phyloP scores from a whole-genome alignment of 2,113 vertebrate species.

The Scomber japonicus region DNA sequence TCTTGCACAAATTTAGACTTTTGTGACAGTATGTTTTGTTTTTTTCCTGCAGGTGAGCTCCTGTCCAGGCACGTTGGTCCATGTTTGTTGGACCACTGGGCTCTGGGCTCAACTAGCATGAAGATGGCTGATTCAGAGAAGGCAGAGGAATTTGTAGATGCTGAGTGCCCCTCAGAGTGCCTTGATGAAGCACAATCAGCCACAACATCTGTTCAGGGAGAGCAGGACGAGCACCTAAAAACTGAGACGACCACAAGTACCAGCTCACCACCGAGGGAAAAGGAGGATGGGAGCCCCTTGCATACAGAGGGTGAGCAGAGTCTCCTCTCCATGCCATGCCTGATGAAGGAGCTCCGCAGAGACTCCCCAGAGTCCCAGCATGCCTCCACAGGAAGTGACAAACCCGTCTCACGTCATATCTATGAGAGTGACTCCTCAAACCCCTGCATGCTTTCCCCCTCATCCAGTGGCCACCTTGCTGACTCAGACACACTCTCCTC shows the following conservation, averaged over 20 bases:
- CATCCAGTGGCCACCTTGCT: slow-evolving; percentile 96
- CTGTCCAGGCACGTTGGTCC: slow-evolving; percentile 77
- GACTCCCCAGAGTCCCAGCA: slow-evolving; percentile 94
- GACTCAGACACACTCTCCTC: slow-evolving; percentile 98
- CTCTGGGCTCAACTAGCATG: slow-evolving; percentile 87
- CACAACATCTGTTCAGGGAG: slow-evolving; percentile 79
- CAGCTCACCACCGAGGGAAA: slow-evolving; percentile 83
- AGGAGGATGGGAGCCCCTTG: slow-evolving; percentile 81
- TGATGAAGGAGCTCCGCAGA: slow-evolving; percentile 95
- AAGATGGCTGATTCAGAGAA: slow-evolving; percentile 97
- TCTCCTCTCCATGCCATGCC: slow-evolving; percentile 94
- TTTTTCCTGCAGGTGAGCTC: slow-evolving; percentile 71
- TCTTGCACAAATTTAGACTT: not conserved
- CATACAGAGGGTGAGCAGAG: slow-evolving; percentile 85
- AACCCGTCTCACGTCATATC: slow-evolving; percentile 80
- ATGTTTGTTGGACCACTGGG: slow-evolving; percentile 85
- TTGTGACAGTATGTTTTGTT: slow-evolving; percentile 19
- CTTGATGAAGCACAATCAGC: slow-evolving; percentile 83
- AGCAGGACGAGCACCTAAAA: slow-evolving; percentile 86
- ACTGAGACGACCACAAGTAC: slow-evolving; percentile 85
- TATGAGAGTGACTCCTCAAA: slow-evolving; percentile 98
- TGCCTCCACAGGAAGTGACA: slow-evolving; percentile 90
- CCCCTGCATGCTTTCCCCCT: slow-evolving; percentile 96
- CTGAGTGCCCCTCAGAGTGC: slow-evolving; percentile 87
- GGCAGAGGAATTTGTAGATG: slow-evolving; percentile 90